phyloP scores from a whole-genome alignment of 2,888 invertebrate species.

The Physocephala rufipes region DNA sequence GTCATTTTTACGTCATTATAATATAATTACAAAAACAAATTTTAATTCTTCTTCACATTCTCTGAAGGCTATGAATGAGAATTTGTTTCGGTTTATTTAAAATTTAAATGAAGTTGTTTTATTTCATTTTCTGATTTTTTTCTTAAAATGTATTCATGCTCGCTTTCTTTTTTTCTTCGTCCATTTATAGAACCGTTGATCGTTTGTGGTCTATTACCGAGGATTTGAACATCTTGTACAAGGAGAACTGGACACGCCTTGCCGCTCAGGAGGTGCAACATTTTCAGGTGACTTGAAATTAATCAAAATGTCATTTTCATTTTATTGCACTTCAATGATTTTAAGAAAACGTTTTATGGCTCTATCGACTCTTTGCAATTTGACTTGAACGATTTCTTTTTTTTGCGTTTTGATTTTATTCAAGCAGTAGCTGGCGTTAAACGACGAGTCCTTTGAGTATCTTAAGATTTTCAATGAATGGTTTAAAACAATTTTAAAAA shows the following conservation, averaged over 20 bases:
- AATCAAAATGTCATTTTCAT: slow-evolving; percentile 14
- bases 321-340: neutral
- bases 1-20: slow-evolving; percentile 7
- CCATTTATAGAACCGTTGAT: slow-evolving; percentile 73
- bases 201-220: slow-evolving; percentile 86
- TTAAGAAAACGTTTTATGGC: no score
- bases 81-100: slow-evolving; percentile 20
- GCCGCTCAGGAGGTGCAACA: slow-evolving; percentile 88
- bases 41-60: no score
- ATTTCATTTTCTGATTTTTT: slow-evolving; percentile 15
- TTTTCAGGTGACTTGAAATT: slow-evolving; percentile 73
- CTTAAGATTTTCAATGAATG: no score
- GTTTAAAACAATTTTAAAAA: no score
- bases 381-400: no score
- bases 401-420: no score
- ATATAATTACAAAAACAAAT: slow-evolving; percentile 13
- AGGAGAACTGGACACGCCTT: slow-evolving; percentile 89
- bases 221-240: slow-evolving; percentile 87
- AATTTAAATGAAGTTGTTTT: slow-evolving; percentile 13
- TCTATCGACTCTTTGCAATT: no score
- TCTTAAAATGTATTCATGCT: slow-evolving; percentile 13
- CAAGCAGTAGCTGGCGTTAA: no score
- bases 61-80: slow-evolving; percentile 13
- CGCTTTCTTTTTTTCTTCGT: no score
- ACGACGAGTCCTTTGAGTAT: no score